Conservation (phyloP, 2,888 invertebrate species). For the Aphrophora alni region DNA sequence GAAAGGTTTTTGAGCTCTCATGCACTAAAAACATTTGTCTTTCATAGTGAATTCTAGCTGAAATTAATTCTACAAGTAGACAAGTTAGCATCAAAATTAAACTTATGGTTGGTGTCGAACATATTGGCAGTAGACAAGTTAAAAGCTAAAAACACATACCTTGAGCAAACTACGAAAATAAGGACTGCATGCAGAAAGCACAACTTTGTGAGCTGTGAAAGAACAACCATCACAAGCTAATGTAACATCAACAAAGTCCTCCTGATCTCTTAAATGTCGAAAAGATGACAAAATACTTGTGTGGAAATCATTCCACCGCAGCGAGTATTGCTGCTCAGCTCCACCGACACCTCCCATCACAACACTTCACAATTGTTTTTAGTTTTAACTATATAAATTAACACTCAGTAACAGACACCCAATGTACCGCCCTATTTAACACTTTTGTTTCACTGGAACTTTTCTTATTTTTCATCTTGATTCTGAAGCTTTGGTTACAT, state of each 20-base stretch:
- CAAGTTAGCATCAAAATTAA: no score
- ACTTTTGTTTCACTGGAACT: constrained; percentile 22
- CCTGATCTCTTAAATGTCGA: constrained; percentile 85
- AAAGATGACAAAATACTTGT: constrained; percentile 90
- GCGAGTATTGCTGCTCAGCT: constrained; percentile 86
- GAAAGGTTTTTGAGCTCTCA: no score
- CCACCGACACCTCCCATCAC: constrained; percentile 52
- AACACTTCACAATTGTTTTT: constrained; percentile 43
- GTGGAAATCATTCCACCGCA: constrained; percentile 95
- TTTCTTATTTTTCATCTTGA: constrained; percentile 18
- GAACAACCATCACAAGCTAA: constrained; percentile 85
- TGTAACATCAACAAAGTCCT: constrained; percentile 93
- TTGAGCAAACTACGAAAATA: constrained; percentile 88
- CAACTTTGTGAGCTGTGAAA: constrained; percentile 89
- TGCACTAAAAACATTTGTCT: no score
- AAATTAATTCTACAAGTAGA: no score
- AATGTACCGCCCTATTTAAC: constrained; percentile 4
- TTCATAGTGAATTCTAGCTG: no score
- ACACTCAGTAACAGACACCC: constrained; percentile 12
- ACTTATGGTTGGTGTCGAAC: no score
- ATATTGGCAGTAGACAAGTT: no score
- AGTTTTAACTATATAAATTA: constrained; percentile 21
- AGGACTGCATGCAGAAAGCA: constrained; percentile 91
- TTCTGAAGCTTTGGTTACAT: background rate
- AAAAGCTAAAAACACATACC: constrained; percentile 53